Conservation (phyloP, 2,113 vertebrate species). For the Physeter macrocephalus region DNA sequence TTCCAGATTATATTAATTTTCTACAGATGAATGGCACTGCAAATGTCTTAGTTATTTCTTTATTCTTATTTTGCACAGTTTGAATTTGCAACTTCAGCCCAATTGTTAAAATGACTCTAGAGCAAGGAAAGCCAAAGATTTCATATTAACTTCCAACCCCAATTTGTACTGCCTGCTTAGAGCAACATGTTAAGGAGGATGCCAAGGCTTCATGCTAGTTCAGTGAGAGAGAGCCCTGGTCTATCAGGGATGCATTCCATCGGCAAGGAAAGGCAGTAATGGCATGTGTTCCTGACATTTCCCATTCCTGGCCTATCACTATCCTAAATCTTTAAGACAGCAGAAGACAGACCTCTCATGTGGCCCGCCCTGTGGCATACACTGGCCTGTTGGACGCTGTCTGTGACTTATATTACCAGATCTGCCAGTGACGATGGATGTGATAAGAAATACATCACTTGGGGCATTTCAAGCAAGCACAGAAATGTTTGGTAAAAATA, state of each 20-base stretch:
- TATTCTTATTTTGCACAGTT: background rate
- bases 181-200: background rate
- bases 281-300: background rate
- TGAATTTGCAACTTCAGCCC: background rate
- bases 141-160: background rate
- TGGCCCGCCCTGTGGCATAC: background rate
- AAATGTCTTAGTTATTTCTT: background rate
- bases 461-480: background rate
- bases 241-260: background rate
- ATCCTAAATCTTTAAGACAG: constrained; percentile 25
- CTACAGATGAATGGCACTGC: background rate
- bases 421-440: background rate
- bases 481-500: constrained; percentile 14
- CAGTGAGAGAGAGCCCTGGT: background rate
- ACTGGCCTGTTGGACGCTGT: background rate
- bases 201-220: background rate
- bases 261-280: background rate
- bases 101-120: background rate
- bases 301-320: background rate
- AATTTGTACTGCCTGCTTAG: background rate
- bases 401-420: background rate
- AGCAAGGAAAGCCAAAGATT: background rate
- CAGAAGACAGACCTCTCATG: background rate
- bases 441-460: constrained; percentile 20
- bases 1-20: background rate